Evolutionary conservation across 2,888 invertebrate species (phyloP).

Genomic region (Apamea anceps): DNA sequence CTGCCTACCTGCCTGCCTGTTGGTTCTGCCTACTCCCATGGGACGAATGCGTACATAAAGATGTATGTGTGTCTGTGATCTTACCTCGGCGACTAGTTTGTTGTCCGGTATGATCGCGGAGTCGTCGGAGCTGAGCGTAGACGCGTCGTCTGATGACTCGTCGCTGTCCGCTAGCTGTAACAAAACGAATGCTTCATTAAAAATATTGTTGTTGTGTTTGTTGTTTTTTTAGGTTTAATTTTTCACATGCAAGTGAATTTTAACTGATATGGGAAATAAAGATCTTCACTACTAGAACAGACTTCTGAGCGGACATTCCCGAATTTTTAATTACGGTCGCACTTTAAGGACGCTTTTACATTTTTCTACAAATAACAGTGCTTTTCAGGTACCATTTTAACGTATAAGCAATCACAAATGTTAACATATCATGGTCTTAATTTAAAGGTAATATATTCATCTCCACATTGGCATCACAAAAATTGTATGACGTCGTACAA

Average conservation of each 20-base stretch:
- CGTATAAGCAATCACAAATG: no score
- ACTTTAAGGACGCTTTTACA: no score
- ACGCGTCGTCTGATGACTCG: slow-evolving; percentile 70
- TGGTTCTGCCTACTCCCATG: neutral
- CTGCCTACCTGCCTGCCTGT: no score
- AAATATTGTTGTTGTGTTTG: neutral
- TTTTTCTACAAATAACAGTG: no score
- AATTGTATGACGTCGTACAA: no score
- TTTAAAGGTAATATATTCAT: no score
- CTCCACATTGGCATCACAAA: no score
- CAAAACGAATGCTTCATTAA: neutral
- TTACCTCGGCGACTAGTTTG: slow-evolving; percentile 78
- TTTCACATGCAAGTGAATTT: no score
- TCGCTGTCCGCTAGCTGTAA: slow-evolving; percentile 73
- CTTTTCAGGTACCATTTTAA: no score
- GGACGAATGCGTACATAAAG: neutral
- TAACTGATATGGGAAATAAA: no score
- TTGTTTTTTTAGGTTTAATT: no score
- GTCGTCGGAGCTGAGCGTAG: slow-evolving; percentile 73
- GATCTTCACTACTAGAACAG: neutral
- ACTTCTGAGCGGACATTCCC: neutral
- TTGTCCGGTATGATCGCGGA: slow-evolving; percentile 76
- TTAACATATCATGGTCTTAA: no score
- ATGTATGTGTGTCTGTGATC: neutral
- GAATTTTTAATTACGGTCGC: neutral